A percentile compares a stretch with the other conserved stretches of the same genome.
phyloP scores from a whole-genome alignment of 2,113 vertebrate species.

The Pelobates fuscus region DNA sequence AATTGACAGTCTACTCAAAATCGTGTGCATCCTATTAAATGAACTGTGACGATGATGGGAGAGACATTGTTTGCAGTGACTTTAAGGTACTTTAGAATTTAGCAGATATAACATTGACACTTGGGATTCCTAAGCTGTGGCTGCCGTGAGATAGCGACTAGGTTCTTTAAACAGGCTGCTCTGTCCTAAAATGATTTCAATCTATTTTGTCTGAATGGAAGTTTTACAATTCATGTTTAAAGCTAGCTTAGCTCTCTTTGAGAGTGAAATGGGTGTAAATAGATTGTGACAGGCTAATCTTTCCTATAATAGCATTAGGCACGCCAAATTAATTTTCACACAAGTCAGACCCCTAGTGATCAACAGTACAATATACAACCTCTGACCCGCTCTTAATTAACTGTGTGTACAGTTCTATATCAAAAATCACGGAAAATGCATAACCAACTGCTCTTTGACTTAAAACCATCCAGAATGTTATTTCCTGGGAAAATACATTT shows the following conservation, averaged over 20 bases:
- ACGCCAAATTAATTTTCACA: conserved; percentile 58
- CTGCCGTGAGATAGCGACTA: background rate
- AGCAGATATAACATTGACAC: background rate
- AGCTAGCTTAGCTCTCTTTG: conserved; percentile 54
- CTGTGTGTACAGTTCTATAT: conserved; percentile 56
- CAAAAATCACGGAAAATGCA: conserved; percentile 32
- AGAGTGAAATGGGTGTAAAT: conserved; percentile 55
- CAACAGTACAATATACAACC: conserved; percentile 56
- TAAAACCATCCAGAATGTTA: conserved; percentile 40
- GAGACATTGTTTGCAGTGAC: background rate
- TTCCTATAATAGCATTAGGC: conserved; percentile 57
- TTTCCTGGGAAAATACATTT: conserved; percentile 28
- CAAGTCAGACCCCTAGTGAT: conserved; percentile 55
- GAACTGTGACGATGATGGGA: background rate
- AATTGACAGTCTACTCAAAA: too few species aligned
- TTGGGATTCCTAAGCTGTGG: background rate
- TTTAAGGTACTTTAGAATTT: conserved; percentile 6
- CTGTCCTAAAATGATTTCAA: background rate
- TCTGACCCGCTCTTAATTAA: conserved; percentile 56
- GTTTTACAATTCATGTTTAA: conserved; percentile 11
- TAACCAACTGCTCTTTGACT: conserved; percentile 22
- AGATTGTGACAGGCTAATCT: conserved; percentile 60
- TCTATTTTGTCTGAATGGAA: background rate
- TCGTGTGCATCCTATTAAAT: too few species aligned
- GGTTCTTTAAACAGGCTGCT: background rate